A percentile compares a stretch with the other conserved stretches of the same genome.
Evolutionary conservation across 1,140 invertebrate genomes (phyloP).

Genomic region (Trichomalopsis sarcophagae): DNA sequence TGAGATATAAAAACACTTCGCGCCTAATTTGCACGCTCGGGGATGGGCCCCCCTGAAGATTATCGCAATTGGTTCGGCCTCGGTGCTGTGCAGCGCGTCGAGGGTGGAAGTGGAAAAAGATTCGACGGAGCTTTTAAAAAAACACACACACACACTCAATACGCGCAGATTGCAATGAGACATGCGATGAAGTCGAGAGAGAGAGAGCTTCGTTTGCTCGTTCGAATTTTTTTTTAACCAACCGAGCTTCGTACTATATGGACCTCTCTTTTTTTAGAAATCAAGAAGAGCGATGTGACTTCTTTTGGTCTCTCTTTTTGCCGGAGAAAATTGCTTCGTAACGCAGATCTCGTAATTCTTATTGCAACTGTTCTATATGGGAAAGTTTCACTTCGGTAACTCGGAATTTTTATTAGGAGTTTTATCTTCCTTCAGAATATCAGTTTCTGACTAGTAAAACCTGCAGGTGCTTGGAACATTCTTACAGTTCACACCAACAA

Average conservation of each 20-base stretch:
- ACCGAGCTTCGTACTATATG: background rate
- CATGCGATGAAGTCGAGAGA: slow-evolving; percentile 63
- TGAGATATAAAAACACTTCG: slow-evolving; percentile 49
- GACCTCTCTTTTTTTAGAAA: background rate
- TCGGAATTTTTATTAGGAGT: no score
- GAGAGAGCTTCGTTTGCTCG: background rate
- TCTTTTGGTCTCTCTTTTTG: background rate
- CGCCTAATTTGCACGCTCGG: slow-evolving; percentile 43
- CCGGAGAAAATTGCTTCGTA: background rate
- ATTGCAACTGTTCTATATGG: slow-evolving; percentile 31
- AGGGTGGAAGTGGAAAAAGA: slow-evolving; percentile 53
- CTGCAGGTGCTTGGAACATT: no score
- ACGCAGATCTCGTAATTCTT: slow-evolving; percentile 47
- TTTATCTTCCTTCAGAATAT: no score
- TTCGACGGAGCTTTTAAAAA: slow-evolving; percentile 55
- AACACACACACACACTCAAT: slow-evolving; percentile 66
- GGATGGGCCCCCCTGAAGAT: slow-evolving; percentile 55
- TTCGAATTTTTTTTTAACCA: background rate
- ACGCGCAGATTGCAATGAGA: slow-evolving; percentile 72
- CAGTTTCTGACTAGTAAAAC: no score
- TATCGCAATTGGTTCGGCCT: slow-evolving; percentile 69
- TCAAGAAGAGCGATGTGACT: background rate
- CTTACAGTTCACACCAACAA: no score
- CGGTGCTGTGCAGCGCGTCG: slow-evolving; percentile 54
- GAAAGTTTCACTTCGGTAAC: no score